phyloP scores from a whole-genome alignment of 2,888 invertebrate species.

The Carabus problematicus region DNA sequence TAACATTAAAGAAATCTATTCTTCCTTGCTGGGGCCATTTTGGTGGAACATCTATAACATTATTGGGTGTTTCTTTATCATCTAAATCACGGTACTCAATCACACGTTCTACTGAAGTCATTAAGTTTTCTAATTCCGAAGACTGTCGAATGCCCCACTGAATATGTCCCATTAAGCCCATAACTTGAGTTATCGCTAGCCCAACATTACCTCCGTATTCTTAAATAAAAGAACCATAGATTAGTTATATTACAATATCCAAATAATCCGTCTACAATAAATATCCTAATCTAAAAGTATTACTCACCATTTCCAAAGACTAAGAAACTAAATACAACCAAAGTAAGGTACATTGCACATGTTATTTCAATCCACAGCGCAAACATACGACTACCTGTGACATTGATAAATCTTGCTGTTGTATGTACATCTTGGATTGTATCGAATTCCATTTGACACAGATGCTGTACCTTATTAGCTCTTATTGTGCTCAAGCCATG shows the following conservation, averaged over 20 bases:
- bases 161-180: constrained; percentile 64
- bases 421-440: constrained; percentile 72
- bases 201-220: constrained; percentile 56
- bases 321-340: constrained; percentile 67
- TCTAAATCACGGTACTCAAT: constrained; percentile 71
- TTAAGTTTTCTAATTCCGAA: constrained; percentile 69
- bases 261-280: not conserved
- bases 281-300: not conserved
- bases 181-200: constrained; percentile 57
- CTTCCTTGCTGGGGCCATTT: constrained; percentile 76
- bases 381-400: constrained; percentile 72
- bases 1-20: constrained; percentile 72
- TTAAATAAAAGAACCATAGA: constrained; percentile 14
- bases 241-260: not conserved
- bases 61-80: constrained; percentile 15
- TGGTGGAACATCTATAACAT: not conserved
- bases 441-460: constrained; percentile 70
- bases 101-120: constrained; percentile 92
- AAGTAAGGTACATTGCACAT: constrained; percentile 67
- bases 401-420: constrained; percentile 76
- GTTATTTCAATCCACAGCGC: constrained; percentile 74
- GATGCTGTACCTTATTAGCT: constrained; percentile 71
- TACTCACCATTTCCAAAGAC: constrained; percentile 54
- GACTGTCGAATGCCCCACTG: constrained; percentile 82
- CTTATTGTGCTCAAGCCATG: constrained; percentile 81